These are phyloP conservation scores for Chanos chanos DNA, from an alignment of 2,797 vertebrate species.

Conservation along the genomic window DNA sequence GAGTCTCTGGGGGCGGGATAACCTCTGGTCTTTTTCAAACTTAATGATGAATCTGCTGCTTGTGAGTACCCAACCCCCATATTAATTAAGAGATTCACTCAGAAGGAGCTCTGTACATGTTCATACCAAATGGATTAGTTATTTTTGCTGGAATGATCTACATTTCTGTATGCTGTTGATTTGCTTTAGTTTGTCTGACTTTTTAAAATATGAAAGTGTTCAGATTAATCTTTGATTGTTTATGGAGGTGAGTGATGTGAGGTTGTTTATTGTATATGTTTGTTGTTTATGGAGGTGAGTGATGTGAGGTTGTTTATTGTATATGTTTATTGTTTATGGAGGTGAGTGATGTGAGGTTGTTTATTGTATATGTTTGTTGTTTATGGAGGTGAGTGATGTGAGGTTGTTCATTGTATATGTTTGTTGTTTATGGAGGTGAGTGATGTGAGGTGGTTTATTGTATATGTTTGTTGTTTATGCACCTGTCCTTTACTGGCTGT, in stretches of 20 bases:
- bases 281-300: neutral
- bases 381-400: too few relatives aligned
- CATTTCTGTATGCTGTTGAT: neutral
- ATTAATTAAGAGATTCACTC: constrained; percentile 33
- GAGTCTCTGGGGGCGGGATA: constrained; percentile 22
- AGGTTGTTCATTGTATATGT: too few relatives aligned
- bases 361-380: too few relatives aligned
- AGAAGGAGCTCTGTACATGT: constrained; percentile 15
- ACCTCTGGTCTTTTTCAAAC: constrained; percentile 37
- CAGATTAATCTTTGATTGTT: neutral
- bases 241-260: constrained; percentile 1
- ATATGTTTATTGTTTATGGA: too few relatives aligned
- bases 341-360: too few relatives aligned
- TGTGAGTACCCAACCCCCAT: constrained; percentile 1
- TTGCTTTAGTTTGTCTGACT: constrained; percentile 2
- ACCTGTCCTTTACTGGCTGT: too few relatives aligned
- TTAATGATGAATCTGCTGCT: constrained; percentile 26
- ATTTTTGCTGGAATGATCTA: constrained; percentile 9
- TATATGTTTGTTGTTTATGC: too few relatives aligned
- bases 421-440: too few relatives aligned
- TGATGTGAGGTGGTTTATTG: too few relatives aligned
- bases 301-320: too few relatives aligned
- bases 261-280: neutral
- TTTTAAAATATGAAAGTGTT: neutral
- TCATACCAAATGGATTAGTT: constrained; percentile 28